Evolutionary conservation across 1,140 invertebrate genomes (phyloP), one percentile per base, ranked within the genome.

Genomic region (Halyomorpha halys): DNA sequence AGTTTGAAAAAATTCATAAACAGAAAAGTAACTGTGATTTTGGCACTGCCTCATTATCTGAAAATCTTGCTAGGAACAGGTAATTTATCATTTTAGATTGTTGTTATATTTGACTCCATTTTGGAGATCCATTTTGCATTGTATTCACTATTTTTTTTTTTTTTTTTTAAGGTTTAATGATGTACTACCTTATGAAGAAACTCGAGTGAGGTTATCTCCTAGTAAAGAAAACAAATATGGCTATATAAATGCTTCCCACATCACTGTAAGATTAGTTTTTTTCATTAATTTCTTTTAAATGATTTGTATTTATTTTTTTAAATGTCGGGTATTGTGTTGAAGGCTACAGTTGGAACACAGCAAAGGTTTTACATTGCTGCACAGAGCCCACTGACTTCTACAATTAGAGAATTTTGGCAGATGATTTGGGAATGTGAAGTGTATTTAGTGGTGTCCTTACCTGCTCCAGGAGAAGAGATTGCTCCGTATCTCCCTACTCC

Each of bases 201-300:
- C 91, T 72, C 73, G 90, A 45, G 86, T 94, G 34, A 77, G 86
- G 59, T 73, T 95, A 4, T 82, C 81, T 21, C 86, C 90, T 5
- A 81, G 82, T 3, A 86, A 85, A 73, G 81, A 85, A 63, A 94
- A 94, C 76, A 83, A 84, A 59, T 81, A 81, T 71, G 92, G 91
- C 9, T 94, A 94, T 70, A 88, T 94, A 51, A 94, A 95, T 78
- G 91, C 90, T 4, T 93, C 90, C 11, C 87, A 92, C 71, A 83
- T 94, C 63, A 87, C 85, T 59, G 85, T 87, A 76, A 75, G 74
- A 73, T 60, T 62, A 27, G 9, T 59, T 49, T 19, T 39, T 30
- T 39, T 39, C 1, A 1, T 13, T 18, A n/a, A 9, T 39, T 16
- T 53, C 25, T 25, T 59, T 23, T 63, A 23, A 39, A 15, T 34